phyloP scores from a whole-genome alignment of 2,797 vertebrate genomes.

The Cheracebus regulus region DNA sequence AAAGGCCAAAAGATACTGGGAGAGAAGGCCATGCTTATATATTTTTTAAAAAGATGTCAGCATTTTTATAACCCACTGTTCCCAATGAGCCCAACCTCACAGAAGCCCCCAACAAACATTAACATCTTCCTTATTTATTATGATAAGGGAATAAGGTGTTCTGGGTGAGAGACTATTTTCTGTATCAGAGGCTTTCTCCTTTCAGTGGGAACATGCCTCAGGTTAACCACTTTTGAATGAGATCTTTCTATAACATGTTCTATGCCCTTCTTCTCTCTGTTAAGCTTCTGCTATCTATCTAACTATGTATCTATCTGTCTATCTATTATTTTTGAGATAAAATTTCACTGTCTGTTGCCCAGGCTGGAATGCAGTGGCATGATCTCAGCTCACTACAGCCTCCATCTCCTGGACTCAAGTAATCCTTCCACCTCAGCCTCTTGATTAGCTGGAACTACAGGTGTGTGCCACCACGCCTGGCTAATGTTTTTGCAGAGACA shows the following conservation, averaged over 20 bases:
- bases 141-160: neutral
- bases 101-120: neutral
- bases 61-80: neutral
- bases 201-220: rapidly evolving
- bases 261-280: neutral
- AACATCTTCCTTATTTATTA: neutral
- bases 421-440: neutral
- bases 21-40: neutral
- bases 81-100: neutral
- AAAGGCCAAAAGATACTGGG: neutral
- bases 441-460: neutral
- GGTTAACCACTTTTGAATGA: neutral
- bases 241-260: neutral
- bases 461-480: neutral
- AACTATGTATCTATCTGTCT: neutral
- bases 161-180: neutral
- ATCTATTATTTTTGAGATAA: neutral
- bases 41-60: neutral
- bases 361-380: neutral
- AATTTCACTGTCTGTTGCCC: neutral
- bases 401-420: neutral
- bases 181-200: neutral
- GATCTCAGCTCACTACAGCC: neutral
- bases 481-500: neutral
- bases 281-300: neutral